phyloP scores from a whole-genome alignment of 1,140 invertebrate species.

The Rhopalosiphum maidis region DNA sequence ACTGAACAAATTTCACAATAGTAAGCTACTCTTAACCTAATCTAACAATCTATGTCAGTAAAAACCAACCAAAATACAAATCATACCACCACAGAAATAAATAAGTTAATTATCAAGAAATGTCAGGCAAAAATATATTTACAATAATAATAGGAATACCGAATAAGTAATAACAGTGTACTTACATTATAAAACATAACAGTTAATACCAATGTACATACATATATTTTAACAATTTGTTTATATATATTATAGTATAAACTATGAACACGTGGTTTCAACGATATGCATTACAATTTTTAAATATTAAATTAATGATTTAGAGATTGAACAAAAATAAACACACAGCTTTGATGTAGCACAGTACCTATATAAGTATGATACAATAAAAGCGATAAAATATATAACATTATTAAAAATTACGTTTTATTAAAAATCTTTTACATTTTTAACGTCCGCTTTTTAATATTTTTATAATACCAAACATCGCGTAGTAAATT shows the following conservation, averaged over 20 bases:
- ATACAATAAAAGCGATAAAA: conserved; percentile 15
- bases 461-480: background rate
- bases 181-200: background rate
- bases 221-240: background rate
- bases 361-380: background rate
- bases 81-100: too few relatives aligned
- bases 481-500: background rate
- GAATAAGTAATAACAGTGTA: background rate
- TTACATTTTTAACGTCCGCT: background rate
- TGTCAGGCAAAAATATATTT: background rate
- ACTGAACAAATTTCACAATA: too few relatives aligned
- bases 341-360: background rate
- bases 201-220: background rate
- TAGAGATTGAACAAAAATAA: background rate
- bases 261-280: conserved; percentile 26
- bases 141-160: background rate
- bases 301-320: background rate
- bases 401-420: background rate
- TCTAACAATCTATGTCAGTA: too few relatives aligned
- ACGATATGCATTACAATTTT: conserved; percentile 33
- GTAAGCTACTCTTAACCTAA: too few relatives aligned
- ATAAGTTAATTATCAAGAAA: too few relatives aligned
- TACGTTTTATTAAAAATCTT: background rate
- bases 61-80: too few relatives aligned
- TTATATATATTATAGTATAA: background rate